Base-by-base conservation (phyloP, 2,113 vertebrate genomes). In the Mastomys coucha region DNA sequence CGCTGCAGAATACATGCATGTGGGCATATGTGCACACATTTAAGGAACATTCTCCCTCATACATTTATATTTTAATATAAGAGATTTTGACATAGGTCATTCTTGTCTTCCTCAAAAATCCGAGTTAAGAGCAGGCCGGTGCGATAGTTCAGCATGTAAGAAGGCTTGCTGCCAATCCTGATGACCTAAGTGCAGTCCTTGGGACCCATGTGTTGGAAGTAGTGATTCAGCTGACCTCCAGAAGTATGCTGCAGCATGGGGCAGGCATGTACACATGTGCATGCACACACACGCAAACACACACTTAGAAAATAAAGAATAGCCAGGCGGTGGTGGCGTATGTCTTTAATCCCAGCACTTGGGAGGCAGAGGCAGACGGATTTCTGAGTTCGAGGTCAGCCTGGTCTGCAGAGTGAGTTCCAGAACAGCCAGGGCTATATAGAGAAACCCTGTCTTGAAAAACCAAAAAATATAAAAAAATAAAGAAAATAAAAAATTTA, bases 11-110 rank as follows among this genome's bases (percentile, higher is more conserved):
- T 95, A 96, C 89, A 93, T 89, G 58, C 31, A 36, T 12, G 11
- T 67, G 14, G 39, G 5, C 39, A 19, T 26, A 12, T 45, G 10
- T 17, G 13, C 39, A 93, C 69, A 19, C 3, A 14, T 36, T 81
- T 76, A 93, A 81, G 51, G 39, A 90, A n/a, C 3, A 17, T 69
- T 89, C 89, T 70, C 17, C n/a, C 5, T 89, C 11, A 5, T 86
- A 60, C 24, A 73, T n/a, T 87, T 95, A 78, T 11, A 94, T 90
- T 97, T 94, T 89, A 94, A 75, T 69, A 26, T 73, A 85, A 92
- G 45, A 89, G 87, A 94, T 92, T 96, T 95, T 91, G 49, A 36
- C n/a, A 72, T n/a, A 91, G 36, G 39, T 28, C 19, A 58, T 87
- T 87, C 86, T 36, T 85, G 20, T 96, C 72, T 97, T 96, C 63